phyloP scores from a whole-genome alignment of 2,113 vertebrate species.

The Plecturocebus donacophilus region DNA sequence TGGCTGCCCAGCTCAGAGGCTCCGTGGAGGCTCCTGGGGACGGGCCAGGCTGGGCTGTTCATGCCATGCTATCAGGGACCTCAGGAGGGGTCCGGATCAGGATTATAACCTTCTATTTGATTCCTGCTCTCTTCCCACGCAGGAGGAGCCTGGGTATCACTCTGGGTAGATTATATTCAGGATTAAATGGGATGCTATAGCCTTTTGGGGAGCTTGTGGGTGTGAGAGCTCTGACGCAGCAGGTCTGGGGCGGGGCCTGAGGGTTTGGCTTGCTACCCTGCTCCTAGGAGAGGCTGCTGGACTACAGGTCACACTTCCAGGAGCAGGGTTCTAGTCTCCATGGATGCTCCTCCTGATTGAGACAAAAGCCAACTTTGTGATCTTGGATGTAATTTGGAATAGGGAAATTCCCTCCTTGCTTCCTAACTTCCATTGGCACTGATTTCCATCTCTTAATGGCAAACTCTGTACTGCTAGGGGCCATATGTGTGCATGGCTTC shows the following conservation, averaged over 20 bases:
- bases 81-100: neutral
- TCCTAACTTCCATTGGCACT: neutral
- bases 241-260: neutral
- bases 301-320: neutral
- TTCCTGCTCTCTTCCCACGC: neutral
- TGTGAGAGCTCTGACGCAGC: neutral
- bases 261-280: neutral
- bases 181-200: neutral
- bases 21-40: neutral
- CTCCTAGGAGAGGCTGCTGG: neutral
- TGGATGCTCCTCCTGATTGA: neutral
- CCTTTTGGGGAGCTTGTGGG: too few relatives aligned
- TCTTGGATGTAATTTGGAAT: neutral
- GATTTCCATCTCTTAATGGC: neutral
- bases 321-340: neutral
- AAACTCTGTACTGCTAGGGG: too few relatives aligned
- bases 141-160: too few relatives aligned
- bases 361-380: neutral
- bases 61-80: neutral
- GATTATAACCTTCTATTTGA: neutral
- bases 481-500: too few relatives aligned
- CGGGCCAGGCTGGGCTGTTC: accelerated
- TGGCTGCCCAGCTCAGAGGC: accelerated
- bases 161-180: neutral
- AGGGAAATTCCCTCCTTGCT: neutral